Percentiles rank a stretch among this genome's conserved stretches.
Conservation (phyloP, 2,888 invertebrate species). For the Heteromyza rotundicornis region DNA sequence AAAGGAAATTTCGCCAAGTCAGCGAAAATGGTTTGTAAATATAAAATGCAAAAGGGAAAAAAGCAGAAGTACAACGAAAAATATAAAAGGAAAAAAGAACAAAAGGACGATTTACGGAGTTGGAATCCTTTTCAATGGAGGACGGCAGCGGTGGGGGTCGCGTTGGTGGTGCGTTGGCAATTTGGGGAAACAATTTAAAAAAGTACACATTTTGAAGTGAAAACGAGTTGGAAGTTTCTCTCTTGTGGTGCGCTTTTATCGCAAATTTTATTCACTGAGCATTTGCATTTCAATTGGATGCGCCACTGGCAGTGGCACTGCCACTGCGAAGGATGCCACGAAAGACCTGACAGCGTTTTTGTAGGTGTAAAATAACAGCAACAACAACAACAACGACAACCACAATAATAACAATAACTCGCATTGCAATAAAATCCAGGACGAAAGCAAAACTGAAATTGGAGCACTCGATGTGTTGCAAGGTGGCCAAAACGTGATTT, state of each 20-base stretch:
- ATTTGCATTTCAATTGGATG: constrained; percentile 15
- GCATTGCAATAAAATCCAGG: neutral
- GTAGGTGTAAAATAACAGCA: neutral
- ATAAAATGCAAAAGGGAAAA: constrained; percentile 8
- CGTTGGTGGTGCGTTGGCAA: constrained; percentile 54
- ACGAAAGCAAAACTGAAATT: too few species aligned
- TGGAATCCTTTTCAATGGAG: constrained; percentile 1
- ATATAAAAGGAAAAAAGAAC: constrained; percentile 31
- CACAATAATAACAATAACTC: neutral
- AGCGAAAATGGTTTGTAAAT: constrained; percentile 8
- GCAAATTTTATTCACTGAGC: constrained; percentile 1
- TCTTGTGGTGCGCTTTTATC: neutral
- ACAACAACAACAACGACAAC: neutral
- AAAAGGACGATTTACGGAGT: constrained; percentile 12
- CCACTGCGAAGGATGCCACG: neutral
- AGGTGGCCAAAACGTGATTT: too few species aligned
- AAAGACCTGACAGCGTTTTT: neutral
- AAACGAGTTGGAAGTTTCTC: constrained; percentile 7
- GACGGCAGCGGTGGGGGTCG: neutral
- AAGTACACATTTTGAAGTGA: constrained; percentile 13
- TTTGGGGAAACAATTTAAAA: constrained; percentile 28
- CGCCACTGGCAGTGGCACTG: neutral
- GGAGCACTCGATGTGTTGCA: too few species aligned
- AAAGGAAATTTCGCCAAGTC: neutral
- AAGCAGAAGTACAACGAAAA: constrained; percentile 14